A percentile compares a stretch with the other conserved stretches of the same genome.
These are phyloP conservation scores for Muntiacus muntjak DNA, from an alignment of 2,113 vertebrate genomes.

Conservation along the genomic window DNA sequence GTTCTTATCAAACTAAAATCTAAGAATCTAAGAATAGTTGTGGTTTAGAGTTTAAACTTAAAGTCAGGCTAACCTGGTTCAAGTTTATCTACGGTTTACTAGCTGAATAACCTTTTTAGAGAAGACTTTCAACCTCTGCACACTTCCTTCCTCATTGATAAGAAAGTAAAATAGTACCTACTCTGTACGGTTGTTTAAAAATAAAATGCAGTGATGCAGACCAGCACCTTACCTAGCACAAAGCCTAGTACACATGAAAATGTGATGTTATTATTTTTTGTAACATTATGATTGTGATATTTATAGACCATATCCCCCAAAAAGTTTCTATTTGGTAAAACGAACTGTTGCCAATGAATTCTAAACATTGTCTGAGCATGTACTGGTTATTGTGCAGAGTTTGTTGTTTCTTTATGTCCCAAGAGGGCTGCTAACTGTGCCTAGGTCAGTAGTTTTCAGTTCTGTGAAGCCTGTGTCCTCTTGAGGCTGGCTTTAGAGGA, in stretches of 20 bases:
- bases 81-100: neutral
- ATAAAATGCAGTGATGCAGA: neutral
- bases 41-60: neutral
- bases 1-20: neutral
- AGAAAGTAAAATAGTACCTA: neutral
- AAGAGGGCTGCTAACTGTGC: neutral
- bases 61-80: neutral
- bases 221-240: neutral
- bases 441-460: neutral
- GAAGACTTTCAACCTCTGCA: neutral
- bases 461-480: neutral
- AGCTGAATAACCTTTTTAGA: neutral
- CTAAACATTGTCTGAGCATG: neutral
- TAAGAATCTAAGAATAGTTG: neutral
- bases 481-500: neutral
- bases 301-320: neutral
- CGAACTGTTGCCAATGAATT: neutral
- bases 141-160: neutral
- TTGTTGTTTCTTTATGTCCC: neutral
- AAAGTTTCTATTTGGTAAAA: neutral
- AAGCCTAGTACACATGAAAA: neutral
- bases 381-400: neutral
- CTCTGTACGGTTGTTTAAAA: neutral
- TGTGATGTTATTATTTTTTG: neutral
- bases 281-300: neutral